Evolutionary conservation across 2,888 invertebrate genomes (phyloP), one percentile per base, ranked within the genome.

Genomic region (Parelbella ahira): DNA sequence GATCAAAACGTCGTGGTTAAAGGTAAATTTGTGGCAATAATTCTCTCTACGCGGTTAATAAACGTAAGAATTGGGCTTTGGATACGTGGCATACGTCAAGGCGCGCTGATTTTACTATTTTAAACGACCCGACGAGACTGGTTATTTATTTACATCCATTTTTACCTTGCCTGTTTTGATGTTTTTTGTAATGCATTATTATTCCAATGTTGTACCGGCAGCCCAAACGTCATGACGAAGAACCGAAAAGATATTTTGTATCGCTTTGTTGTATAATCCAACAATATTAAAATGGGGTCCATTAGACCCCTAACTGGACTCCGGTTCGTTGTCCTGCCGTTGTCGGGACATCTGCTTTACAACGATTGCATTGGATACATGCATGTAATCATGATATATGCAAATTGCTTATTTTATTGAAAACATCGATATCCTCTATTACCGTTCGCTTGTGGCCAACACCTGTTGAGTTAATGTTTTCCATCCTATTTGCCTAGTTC

Each of bases 381-480:
- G 28, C 41, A 42, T 34, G 9, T 28, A 13, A 34, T 34, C 34
- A 41, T 7, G 15, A 23, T 15, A 4, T 18, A 30, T 30, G 25
- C 20, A 13, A 32, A 23, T 33, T 12, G 13, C 18, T 42, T 34
- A 42, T 4, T 21, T 33, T 34, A 34, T 42, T 42, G 15, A 9
- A 23, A 3, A 10, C 11, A 41, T 28, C 11, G 28, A 8, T 15
- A 3, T 15, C 15, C 4, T 3, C 15, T 20, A 9, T 25, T n/a
- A 9, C 25, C 10, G 9, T n/a, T n/a, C n/a, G 13, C 11, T 24
- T 6, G 5, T n/a, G 5, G 4, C 7, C 18, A 12, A 20, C 39
- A 41, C 39, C 39, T 41, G 39, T 41, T 41, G 24, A 39, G 12
- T 33, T 20, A 2, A n/a, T n/a, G n/a, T n/a, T n/a, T n/a, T n/a